Conservation (phyloP, 2,888 invertebrate genomes). For the Caenorhabditis sp. region DNA sequence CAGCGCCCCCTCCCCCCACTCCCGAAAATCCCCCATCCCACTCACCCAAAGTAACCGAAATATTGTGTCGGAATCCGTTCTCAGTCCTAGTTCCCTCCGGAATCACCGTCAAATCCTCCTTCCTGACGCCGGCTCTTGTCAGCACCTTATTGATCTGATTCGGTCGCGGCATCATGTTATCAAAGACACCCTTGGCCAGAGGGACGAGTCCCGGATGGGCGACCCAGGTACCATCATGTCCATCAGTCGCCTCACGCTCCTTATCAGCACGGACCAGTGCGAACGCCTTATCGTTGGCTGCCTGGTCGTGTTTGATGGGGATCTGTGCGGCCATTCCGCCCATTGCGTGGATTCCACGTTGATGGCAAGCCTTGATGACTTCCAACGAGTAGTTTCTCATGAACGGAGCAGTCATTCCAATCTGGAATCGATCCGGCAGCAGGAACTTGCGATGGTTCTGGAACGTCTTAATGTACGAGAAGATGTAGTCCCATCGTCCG, state of each 20-base stretch:
- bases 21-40: too few species aligned
- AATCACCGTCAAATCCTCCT: slow-evolving; percentile 83
- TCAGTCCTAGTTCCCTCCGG: slow-evolving; percentile 87
- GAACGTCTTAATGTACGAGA: slow-evolving; percentile 82
- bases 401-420: slow-evolving; percentile 87
- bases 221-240: slow-evolving; percentile 88
- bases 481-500: slow-evolving; percentile 88
- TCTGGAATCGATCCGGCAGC: slow-evolving; percentile 87
- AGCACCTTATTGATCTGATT: slow-evolving; percentile 80
- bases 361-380: slow-evolving; percentile 83
- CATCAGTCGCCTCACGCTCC: slow-evolving; percentile 83
- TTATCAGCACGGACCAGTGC: slow-evolving; percentile 82
- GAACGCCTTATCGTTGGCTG: slow-evolving; percentile 76
- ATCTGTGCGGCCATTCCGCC: slow-evolving; percentile 86
- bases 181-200: slow-evolving; percentile 80
- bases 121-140: slow-evolving; percentile 64
- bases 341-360: slow-evolving; percentile 84
- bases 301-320: slow-evolving; percentile 84
- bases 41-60: slow-evolving; percentile 86
- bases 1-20: too few species aligned
- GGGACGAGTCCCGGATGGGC: slow-evolving; percentile 87
- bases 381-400: slow-evolving; percentile 87
- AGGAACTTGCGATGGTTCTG: slow-evolving; percentile 86
- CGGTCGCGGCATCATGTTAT: slow-evolving; percentile 66
- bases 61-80: slow-evolving; percentile 87